Evolutionary conservation across 2,113 vertebrate species (phyloP).

Genomic region (Pica pica): DNA sequence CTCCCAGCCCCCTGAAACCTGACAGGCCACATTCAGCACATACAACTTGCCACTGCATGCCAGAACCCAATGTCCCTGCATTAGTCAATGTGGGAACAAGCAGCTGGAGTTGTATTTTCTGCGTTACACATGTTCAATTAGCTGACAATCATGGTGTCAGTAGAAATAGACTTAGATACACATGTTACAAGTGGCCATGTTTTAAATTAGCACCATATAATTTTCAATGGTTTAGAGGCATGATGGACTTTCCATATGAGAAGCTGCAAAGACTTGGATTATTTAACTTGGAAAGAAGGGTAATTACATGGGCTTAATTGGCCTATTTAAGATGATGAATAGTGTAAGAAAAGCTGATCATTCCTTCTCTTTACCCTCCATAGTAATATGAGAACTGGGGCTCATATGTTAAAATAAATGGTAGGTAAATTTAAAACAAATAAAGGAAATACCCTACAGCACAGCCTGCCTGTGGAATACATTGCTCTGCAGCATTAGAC

Average conservation of each 20-base stretch:
- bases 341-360: slow-evolving; percentile 46
- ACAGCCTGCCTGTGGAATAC: neutral
- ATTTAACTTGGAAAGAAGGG: slow-evolving; percentile 60
- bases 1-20: neutral
- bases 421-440: slow-evolving; percentile 59
- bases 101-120: neutral
- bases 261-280: slow-evolving; percentile 57
- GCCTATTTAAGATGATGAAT: slow-evolving; percentile 62
- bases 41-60: neutral
- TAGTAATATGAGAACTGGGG: slow-evolving; percentile 30
- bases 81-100: neutral
- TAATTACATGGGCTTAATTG: slow-evolving; percentile 57
- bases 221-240: slow-evolving; percentile 4
- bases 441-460: slow-evolving; percentile 22
- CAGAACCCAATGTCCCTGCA: neutral
- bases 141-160: neutral
- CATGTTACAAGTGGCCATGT: neutral
- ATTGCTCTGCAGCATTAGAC: neutral
- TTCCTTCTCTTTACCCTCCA: slow-evolving; percentile 20
- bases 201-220: slow-evolving; percentile 48
- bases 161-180: neutral
- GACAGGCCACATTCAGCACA: neutral
- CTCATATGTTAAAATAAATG: slow-evolving; percentile 53
- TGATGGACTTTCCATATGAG: slow-evolving; percentile 56
- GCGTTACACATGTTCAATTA: slow-evolving; percentile 5